phyloP scores from a whole-genome alignment of 1,140 invertebrate genomes.

The Lineus longissimus region DNA sequence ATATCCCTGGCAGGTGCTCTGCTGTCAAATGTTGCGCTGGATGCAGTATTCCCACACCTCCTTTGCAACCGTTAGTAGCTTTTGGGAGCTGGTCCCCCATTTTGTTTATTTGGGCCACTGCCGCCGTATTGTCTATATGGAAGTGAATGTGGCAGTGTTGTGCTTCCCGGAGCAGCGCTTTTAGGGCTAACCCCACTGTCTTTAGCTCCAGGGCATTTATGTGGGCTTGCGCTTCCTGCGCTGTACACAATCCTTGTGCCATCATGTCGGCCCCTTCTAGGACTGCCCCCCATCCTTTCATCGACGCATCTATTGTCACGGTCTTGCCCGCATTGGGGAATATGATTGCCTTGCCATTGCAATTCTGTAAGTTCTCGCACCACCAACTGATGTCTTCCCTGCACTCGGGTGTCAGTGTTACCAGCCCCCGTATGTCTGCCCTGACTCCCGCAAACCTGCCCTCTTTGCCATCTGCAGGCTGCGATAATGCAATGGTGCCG shows the following conservation, averaged over 20 bases:
- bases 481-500: neutral
- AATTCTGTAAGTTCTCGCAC: neutral
- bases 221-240: neutral
- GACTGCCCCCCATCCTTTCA: neutral
- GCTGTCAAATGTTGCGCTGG: constrained; percentile 16
- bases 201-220: constrained; percentile 1
- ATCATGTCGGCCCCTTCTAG: neutral
- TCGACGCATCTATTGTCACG: neutral
- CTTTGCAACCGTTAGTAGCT: constrained; percentile 15
- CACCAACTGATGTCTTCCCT: neutral
- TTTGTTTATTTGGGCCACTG: neutral
- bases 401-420: neutral
- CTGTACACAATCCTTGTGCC: neutral
- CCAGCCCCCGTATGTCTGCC: neutral
- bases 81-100: neutral
- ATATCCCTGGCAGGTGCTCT: constrained; percentile 17
- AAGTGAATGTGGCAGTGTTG: constrained; percentile 3
- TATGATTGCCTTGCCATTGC: neutral
- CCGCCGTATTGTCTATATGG: neutral
- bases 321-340: neutral
- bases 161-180: neutral
- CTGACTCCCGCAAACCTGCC: neutral
- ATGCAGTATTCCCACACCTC: constrained; percentile 23
- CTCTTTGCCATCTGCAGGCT: neutral
- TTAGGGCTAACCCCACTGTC: neutral